Conservation (phyloP, 2,797 vertebrate species). For the Macropodus opercularis region DNA sequence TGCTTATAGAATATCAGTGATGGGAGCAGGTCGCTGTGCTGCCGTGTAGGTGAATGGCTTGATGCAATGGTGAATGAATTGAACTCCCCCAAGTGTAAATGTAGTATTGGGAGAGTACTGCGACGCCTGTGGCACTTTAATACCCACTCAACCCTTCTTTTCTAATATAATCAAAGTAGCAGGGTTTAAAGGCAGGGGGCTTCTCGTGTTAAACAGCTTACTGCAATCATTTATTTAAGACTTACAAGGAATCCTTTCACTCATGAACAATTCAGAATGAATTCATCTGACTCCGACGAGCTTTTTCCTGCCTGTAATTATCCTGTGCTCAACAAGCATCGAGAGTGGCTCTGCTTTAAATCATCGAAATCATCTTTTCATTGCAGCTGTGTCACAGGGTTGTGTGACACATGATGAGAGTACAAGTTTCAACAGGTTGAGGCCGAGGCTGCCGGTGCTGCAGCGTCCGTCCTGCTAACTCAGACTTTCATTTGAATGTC, state of each 20-base stretch:
- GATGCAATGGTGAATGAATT: slow-evolving; percentile 15
- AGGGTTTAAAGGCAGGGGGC: slow-evolving; percentile 33
- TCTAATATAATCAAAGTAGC: slow-evolving; percentile 77
- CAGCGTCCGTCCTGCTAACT: not conserved
- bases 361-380: too few species aligned
- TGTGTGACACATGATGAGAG: slow-evolving; percentile 49
- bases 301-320: slow-evolving; percentile 81
- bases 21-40: slow-evolving; percentile 1
- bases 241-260: slow-evolving; percentile 82
- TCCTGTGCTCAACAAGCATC: slow-evolving; percentile 60
- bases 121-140: slow-evolving; percentile 54
- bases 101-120: slow-evolving; percentile 19
- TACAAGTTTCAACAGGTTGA: slow-evolving; percentile 52
- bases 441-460: not conserved
- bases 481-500: not conserved
- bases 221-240: slow-evolving; percentile 85
- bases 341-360: slow-evolving; percentile 55
- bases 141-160: slow-evolving; percentile 48
- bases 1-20: not conserved
- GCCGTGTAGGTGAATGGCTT: slow-evolving; percentile 17
- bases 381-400: slow-evolving; percentile 49
- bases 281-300: slow-evolving; percentile 74
- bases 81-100: slow-evolving; percentile 26
- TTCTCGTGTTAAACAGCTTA: slow-evolving; percentile 79
- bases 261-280: slow-evolving; percentile 78